Evolutionary conservation across 2,113 vertebrate species (phyloP).

Genomic region (Cochlearius cochlearius): DNA sequence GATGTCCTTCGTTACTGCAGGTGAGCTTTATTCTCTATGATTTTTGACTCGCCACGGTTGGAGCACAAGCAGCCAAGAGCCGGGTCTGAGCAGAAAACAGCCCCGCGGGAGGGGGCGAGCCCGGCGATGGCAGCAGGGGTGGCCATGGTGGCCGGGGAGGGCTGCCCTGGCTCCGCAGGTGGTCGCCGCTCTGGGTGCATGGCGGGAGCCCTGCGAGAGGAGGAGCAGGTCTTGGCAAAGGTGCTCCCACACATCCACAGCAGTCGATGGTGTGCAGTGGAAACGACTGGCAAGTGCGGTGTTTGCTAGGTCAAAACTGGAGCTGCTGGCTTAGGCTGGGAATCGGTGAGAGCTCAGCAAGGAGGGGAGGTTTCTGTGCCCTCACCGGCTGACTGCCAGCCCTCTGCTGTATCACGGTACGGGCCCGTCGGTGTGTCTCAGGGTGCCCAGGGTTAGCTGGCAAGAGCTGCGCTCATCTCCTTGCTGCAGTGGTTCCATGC

Average conservation of each 20-base stretch:
- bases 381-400: neutral
- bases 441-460: neutral
- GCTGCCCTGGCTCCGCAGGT: neutral
- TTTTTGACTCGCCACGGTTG: fast-evolving
- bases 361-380: neutral
- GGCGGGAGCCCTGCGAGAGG: neutral
- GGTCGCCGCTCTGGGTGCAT: fast-evolving
- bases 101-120: fast-evolving
- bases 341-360: neutral
- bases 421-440: fast-evolving
- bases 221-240: fast-evolving
- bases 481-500: neutral
- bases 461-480: neutral
- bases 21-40: neutral
- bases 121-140: neutral
- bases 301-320: neutral
- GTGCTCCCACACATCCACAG: neutral
- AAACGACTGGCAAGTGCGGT: fast-evolving
- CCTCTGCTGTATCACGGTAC: fast-evolving
- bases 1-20: neutral
- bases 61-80: neutral
- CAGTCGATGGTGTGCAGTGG: neutral
- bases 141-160: neutral
- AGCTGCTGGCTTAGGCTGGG: neutral
- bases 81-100: neutral